Evolutionary conservation across 2,888 invertebrate species (phyloP).

Genomic region (Trachelus stipa): DNA sequence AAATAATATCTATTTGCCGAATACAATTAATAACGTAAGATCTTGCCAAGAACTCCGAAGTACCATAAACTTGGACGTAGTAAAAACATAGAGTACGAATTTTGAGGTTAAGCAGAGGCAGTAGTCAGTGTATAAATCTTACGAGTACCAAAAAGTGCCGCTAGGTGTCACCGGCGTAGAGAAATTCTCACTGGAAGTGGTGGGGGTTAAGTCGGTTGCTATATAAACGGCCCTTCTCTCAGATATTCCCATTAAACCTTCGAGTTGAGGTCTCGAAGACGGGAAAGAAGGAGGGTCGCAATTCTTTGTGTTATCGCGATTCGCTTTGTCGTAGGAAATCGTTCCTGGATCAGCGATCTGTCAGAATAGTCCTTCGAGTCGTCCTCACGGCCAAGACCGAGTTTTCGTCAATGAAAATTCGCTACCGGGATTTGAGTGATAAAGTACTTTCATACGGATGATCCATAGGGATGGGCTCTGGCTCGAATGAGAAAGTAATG

Average conservation of each 20-base stretch:
- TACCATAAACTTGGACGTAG: background rate
- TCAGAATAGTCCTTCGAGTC: background rate
- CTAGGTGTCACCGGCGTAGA: background rate
- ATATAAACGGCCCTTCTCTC: background rate
- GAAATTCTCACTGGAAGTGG: background rate
- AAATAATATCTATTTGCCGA: background rate
- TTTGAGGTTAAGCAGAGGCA: background rate
- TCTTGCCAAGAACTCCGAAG: background rate
- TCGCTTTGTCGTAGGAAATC: background rate
- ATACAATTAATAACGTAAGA: background rate
- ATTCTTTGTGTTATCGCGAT: background rate
- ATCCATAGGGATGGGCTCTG: conserved; percentile 16
- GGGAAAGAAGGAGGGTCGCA: background rate
- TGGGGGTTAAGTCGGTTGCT: background rate
- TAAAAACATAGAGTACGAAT: background rate
- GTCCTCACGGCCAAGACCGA: background rate
- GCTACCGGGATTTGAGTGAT: conserved; percentile 14
- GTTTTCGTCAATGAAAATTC: conserved; percentile 1
- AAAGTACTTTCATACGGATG: conserved; percentile 24
- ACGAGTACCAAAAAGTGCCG: background rate
- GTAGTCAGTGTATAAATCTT: background rate
- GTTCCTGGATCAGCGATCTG: conserved; percentile 1
- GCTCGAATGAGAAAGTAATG: conserved; percentile 26
- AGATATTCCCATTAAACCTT: background rate
- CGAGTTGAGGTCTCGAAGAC: background rate